A percentile compares a stretch with the other conserved stretches of the same genome.
Conservation (phyloP, 2,797 vertebrate species). For the Bufotes viridis region DNA sequence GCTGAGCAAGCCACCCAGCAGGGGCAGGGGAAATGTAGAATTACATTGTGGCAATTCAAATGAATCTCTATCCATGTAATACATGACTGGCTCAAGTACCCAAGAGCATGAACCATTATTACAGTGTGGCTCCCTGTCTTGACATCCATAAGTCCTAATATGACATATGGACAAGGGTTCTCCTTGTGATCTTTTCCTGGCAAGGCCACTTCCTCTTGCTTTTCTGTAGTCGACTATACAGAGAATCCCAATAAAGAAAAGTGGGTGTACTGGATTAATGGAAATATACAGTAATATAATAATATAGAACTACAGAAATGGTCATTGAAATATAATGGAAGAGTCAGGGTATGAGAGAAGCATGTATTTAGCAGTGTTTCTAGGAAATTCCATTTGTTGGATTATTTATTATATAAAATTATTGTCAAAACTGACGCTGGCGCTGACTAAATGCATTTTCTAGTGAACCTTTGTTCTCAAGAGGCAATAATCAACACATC, state of each 20-base stretch:
- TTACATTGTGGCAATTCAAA: no score
- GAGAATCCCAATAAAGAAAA: not conserved
- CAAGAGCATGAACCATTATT: not conserved
- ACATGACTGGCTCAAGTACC: not conserved
- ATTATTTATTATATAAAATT: slow-evolving; percentile 34
- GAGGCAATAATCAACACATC: slow-evolving; percentile 55
- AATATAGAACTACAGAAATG: not conserved
- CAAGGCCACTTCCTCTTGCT: no score
- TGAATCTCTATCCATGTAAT: no score
- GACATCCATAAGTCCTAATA: not conserved
- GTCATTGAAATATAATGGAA: not conserved
- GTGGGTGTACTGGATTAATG: no score
- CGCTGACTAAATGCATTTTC: slow-evolving; percentile 52
- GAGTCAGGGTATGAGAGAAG: not conserved
- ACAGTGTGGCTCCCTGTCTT: not conserved
- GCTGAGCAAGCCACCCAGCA: no score
- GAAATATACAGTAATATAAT: not conserved
- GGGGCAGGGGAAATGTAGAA: no score
- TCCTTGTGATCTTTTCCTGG: not conserved
- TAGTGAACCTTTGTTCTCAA: slow-evolving; percentile 32
- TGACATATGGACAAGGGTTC: no score
- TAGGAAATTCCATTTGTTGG: slow-evolving; percentile 24
- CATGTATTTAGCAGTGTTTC: slow-evolving; percentile 31
- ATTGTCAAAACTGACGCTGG: slow-evolving; percentile 35
- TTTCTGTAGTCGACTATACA: no score